Percentiles rank a stretch among this genome's conserved stretches.
Evolutionary conservation across 1,140 invertebrate genomes (phyloP).

Genomic region (Ditylenchus dipsaci): DNA sequence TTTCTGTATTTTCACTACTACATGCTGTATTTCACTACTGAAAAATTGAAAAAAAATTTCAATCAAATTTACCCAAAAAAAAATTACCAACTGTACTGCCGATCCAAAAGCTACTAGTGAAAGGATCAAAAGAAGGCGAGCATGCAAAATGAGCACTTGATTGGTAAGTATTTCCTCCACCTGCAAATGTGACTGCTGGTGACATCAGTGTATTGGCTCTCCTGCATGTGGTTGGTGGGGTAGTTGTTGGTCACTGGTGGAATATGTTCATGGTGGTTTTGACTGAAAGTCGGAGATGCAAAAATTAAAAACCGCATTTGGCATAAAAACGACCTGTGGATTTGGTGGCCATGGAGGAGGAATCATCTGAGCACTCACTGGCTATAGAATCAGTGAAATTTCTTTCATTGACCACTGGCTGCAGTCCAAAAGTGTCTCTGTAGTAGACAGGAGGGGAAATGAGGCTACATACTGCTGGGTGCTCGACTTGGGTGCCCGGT

Average conservation of each 20-base stretch:
- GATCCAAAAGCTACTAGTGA: constrained; percentile 37
- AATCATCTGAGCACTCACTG: constrained; percentile 28
- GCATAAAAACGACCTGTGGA: neutral
- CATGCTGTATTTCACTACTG: too few species aligned
- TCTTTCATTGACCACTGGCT: constrained; percentile 15
- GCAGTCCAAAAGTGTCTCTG: constrained; percentile 52
- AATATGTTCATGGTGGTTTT: constrained; percentile 46
- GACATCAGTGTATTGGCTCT: neutral
- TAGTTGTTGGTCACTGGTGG: constrained; percentile 36
- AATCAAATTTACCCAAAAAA: neutral
- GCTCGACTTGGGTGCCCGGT: constrained; percentile 8
- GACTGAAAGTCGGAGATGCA: constrained; percentile 13
- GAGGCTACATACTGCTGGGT: constrained; percentile 46
- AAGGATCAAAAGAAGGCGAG: constrained; percentile 39
- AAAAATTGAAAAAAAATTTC: too few species aligned
- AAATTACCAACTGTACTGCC: constrained; percentile 42
- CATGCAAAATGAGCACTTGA: constrained; percentile 35
- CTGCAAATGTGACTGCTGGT: constrained; percentile 22
- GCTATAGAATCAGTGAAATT: constrained; percentile 41
- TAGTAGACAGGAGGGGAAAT: constrained; percentile 56
- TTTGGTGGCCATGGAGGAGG: neutral
- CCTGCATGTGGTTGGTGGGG: constrained; percentile 39
- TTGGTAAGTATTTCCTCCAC: constrained; percentile 51
- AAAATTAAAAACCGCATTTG: neutral
- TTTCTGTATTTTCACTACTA: too few species aligned